Evolutionary conservation across 2,113 vertebrate genomes (phyloP).

Genomic region (Ctenomys sociabilis): DNA sequence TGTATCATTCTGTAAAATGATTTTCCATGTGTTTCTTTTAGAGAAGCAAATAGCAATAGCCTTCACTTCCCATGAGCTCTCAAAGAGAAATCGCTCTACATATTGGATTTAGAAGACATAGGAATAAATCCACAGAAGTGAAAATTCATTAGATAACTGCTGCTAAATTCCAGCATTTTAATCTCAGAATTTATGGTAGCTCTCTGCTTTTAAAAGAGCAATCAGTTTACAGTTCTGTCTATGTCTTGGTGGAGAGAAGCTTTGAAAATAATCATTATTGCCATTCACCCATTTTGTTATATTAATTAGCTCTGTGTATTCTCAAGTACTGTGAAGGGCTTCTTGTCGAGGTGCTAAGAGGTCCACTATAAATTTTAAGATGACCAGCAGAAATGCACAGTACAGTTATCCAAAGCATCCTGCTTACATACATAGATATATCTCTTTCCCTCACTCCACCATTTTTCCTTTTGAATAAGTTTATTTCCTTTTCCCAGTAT

Average conservation of each 20-base stretch:
- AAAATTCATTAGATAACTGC: conserved; percentile 65
- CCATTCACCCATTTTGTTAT: not conserved
- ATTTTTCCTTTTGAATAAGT: no score
- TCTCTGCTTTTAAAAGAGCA: not conserved
- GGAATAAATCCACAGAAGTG: conserved; percentile 31
- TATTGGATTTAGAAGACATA: conserved; percentile 32
- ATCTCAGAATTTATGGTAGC: not conserved
- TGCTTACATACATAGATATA: no score
- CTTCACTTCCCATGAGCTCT: not conserved
- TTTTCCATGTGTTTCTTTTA: conserved; percentile 31
- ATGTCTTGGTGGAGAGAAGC: not conserved
- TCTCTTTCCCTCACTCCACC: no score
- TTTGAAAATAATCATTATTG: not conserved
- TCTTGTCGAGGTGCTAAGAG: conserved; percentile 35
- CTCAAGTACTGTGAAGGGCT: not conserved
- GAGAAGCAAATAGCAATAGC: not conserved
- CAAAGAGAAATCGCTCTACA: conserved; percentile 15
- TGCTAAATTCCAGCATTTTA: conserved; percentile 44
- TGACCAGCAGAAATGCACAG: no score
- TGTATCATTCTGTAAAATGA: conserved; percentile 39
- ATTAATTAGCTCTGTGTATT: not conserved
- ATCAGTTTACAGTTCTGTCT: not conserved
- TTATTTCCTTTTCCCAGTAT: no score
- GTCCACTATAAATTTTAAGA: conserved; percentile 30
- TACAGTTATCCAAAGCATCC: no score